Percentiles rank a stretch among this genome's conserved stretches.
phyloP scores from a whole-genome alignment of 2,888 invertebrate species.

The Drosophila lutescens region DNA sequence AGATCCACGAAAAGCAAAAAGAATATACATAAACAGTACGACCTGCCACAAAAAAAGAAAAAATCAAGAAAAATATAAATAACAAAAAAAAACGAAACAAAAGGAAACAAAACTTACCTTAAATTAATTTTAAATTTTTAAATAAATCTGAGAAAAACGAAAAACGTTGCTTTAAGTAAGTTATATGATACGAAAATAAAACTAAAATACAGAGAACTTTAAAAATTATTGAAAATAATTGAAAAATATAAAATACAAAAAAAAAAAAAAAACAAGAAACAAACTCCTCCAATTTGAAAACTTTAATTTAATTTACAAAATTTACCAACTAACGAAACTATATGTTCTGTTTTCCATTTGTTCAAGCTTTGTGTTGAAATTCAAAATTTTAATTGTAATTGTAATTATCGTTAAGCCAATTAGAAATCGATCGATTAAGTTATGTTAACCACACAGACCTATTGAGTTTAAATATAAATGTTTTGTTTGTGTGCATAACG shows the following conservation, averaged over 20 bases:
- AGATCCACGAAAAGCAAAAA: slow-evolving; percentile 15
- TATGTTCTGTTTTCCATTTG: slow-evolving; percentile 33
- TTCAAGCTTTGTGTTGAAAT: slow-evolving; percentile 66
- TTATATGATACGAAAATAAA: slow-evolving; percentile 31
- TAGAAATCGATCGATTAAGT: slow-evolving; percentile 35
- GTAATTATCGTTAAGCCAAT: slow-evolving; percentile 40
- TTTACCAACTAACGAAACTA: slow-evolving; percentile 37
- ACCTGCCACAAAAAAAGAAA: slow-evolving; percentile 69
- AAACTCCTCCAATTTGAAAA: slow-evolving; percentile 49
- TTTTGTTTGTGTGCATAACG: slow-evolving; percentile 54
- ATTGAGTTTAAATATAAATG: slow-evolving; percentile 45
- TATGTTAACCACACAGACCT: slow-evolving; percentile 22
- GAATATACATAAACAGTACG: slow-evolving; percentile 58
- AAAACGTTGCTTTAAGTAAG: slow-evolving; percentile 72
- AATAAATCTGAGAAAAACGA: slow-evolving; percentile 49
- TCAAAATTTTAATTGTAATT: slow-evolving; percentile 54
- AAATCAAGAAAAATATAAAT: slow-evolving; percentile 27
- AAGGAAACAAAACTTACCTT: slow-evolving; percentile 48
- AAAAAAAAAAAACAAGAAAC: slow-evolving; percentile 10
- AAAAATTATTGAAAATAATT: slow-evolving; percentile 77
- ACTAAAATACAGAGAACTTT: slow-evolving; percentile 46
- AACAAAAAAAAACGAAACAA: slow-evolving; percentile 20
- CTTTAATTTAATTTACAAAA: slow-evolving; percentile 73
- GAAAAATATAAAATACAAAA: slow-evolving; percentile 41
- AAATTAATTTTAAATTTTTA: slow-evolving; percentile 58